phyloP scores from a whole-genome alignment of 2,797 vertebrate genomes.

The Tauraco hartlaubi region DNA sequence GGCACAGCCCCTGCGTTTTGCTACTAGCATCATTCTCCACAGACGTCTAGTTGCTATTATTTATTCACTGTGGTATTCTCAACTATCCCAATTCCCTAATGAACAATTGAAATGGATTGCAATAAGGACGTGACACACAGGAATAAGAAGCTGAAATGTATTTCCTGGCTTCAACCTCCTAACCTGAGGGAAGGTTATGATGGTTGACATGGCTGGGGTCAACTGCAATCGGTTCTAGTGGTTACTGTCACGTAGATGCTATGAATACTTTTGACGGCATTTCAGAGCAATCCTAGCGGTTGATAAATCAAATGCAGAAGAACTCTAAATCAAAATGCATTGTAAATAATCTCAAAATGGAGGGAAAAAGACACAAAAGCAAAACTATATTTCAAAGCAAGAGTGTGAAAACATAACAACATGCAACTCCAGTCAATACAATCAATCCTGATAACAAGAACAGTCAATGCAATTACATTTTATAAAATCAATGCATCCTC shows the following conservation, averaged over 20 bases:
- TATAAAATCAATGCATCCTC: constrained; percentile 66
- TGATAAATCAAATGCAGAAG: constrained; percentile 40
- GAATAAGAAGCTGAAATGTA: constrained; percentile 55
- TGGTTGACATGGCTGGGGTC: constrained; percentile 50
- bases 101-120: constrained; percentile 58
- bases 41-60: constrained; percentile 34
- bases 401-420: constrained; percentile 62
- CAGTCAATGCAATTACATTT: constrained; percentile 69
- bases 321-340: background rate
- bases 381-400: constrained; percentile 13
- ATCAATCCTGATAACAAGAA: constrained; percentile 70
- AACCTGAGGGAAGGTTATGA: constrained; percentile 57
- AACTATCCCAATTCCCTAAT: constrained; percentile 57
- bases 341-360: constrained; percentile 5
- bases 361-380: background rate
- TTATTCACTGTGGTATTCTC: constrained; percentile 52
- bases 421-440: constrained; percentile 58
- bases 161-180: constrained; percentile 39
- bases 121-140: constrained; percentile 45
- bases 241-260: background rate
- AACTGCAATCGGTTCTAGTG: constrained; percentile 20
- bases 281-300: background rate
- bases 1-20: background rate
- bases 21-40: background rate
- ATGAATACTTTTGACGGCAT: constrained; percentile 2